phyloP scores from a whole-genome alignment of 2,888 invertebrate species.

The Mantis religiosa region DNA sequence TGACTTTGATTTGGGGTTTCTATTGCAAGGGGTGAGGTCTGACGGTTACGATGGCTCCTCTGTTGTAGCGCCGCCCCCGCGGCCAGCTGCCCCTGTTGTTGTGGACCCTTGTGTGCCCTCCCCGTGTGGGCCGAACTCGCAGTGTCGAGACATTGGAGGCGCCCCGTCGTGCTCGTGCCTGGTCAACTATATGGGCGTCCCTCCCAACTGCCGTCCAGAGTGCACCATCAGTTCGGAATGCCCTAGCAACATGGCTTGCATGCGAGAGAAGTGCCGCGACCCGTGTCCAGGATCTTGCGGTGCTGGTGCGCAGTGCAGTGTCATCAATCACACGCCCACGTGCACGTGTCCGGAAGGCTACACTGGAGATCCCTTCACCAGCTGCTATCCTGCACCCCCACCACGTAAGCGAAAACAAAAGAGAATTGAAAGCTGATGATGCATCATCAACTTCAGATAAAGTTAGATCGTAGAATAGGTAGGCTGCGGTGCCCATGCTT shows the following conservation, averaged over 20 bases:
- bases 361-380: conserved; percentile 39
- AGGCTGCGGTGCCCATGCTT: not conserved
- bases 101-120: conserved; percentile 39
- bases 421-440: not conserved
- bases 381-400: conserved; percentile 33
- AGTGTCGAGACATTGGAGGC: conserved; percentile 53
- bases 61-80: conserved; percentile 36
- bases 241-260: conserved; percentile 64
- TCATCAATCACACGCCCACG: conserved; percentile 62
- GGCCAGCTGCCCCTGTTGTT: conserved; percentile 40
- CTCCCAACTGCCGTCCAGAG: conserved; percentile 65
- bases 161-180: conserved; percentile 59
- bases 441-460: not conserved
- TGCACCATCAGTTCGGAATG: conserved; percentile 67
- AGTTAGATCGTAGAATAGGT: not conserved
- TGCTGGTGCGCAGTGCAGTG: conserved; percentile 56
- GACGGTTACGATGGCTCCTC: not conserved
- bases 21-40: not conserved
- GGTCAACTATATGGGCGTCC: conserved; percentile 57
- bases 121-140: conserved; percentile 62
- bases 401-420: conserved; percentile 25
- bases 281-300: conserved; percentile 79
- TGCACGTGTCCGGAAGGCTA: conserved; percentile 36
- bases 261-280: conserved; percentile 68
- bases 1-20: not conserved